Evolutionary conservation across 2,888 invertebrate species (phyloP).

Genomic region (Callosobruchus maculatus): DNA sequence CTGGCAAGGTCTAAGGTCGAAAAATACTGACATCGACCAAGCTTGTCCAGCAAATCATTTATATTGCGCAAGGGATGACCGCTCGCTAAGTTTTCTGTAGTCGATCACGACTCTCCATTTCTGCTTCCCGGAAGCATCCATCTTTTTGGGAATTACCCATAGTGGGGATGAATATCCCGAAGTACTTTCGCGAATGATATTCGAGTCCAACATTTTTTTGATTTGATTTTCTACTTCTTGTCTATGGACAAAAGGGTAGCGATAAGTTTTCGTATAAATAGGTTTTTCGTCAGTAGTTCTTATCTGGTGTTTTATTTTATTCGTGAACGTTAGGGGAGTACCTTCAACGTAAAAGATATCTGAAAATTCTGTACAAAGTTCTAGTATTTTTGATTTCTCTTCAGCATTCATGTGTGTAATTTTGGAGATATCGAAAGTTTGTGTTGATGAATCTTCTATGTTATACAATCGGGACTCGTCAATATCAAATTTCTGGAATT

Average conservation of each 20-base stretch:
- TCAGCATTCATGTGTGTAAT: slow-evolving; percentile 3
- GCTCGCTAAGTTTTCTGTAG: slow-evolving; percentile 21
- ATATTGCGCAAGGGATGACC: slow-evolving; percentile 21
- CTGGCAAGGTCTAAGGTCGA: slow-evolving; percentile 17
- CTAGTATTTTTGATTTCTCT: neutral
- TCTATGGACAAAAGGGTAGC: slow-evolving; percentile 29
- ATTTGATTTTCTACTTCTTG: slow-evolving; percentile 28
- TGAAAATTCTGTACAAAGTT: neutral
- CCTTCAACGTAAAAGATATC: slow-evolving; percentile 1
- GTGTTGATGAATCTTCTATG: neutral
- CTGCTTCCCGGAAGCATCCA: slow-evolving; percentile 18
- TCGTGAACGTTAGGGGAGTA: slow-evolving; percentile 1
- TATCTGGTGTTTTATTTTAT: slow-evolving; percentile 14
- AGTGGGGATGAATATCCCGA: slow-evolving; percentile 26
- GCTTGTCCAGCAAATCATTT: slow-evolving; percentile 18
- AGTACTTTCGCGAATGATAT: slow-evolving; percentile 16
- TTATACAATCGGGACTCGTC: neutral
- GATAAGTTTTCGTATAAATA: slow-evolving; percentile 21
- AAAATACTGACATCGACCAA: slow-evolving; percentile 17
- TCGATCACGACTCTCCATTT: slow-evolving; percentile 24
- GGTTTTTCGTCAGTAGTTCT: slow-evolving; percentile 16
- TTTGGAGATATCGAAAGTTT: neutral
- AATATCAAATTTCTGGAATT: neutral
- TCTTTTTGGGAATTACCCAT: slow-evolving; percentile 28
- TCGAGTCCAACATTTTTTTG: slow-evolving; percentile 18